phyloP scores from a whole-genome alignment of 2,888 invertebrate species.

The Proisotoma minuta region DNA sequence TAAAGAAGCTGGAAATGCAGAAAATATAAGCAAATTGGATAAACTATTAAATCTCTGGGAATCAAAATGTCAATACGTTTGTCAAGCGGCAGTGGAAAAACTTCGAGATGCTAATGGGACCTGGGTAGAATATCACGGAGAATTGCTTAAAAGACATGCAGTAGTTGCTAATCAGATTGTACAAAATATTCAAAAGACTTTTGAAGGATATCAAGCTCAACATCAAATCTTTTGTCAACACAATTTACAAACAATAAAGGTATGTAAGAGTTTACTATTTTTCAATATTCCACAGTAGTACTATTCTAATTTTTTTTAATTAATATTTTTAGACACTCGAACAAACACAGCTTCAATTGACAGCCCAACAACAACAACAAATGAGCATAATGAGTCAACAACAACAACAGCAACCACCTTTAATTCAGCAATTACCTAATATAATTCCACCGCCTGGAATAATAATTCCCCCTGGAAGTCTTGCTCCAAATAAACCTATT shows the following conservation, averaged over 20 bases:
- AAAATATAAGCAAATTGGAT: slow-evolving; percentile 83
- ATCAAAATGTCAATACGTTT: slow-evolving; percentile 86
- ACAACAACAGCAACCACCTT: slow-evolving; percentile 48
- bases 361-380: slow-evolving; percentile 32
- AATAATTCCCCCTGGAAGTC: slow-evolving; percentile 22
- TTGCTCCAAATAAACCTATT: slow-evolving; percentile 14
- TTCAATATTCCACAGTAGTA: slow-evolving; percentile 49
- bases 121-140: slow-evolving; percentile 84
- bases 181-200: slow-evolving; percentile 74
- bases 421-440: slow-evolving; percentile 32
- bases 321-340: slow-evolving; percentile 54
- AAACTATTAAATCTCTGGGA: slow-evolving; percentile 95
- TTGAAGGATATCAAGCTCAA: slow-evolving; percentile 84
- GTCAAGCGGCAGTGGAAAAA: slow-evolving; percentile 73
- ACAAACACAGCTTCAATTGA: slow-evolving; percentile 55
- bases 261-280: slow-evolving; percentile 48
- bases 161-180: slow-evolving; percentile 71
- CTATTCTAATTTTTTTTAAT: background rate
- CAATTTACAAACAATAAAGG: slow-evolving; percentile 81
- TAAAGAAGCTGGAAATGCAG: slow-evolving; percentile 69
- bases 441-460: slow-evolving; percentile 19
- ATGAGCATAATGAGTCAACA: slow-evolving; percentile 31
- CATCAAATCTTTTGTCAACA: slow-evolving; percentile 93
- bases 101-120: slow-evolving; percentile 80
- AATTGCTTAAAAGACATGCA: slow-evolving; percentile 74